Base-by-base conservation (phyloP, 2,888 invertebrate genomes). In the Lathronympha strigana region DNA sequence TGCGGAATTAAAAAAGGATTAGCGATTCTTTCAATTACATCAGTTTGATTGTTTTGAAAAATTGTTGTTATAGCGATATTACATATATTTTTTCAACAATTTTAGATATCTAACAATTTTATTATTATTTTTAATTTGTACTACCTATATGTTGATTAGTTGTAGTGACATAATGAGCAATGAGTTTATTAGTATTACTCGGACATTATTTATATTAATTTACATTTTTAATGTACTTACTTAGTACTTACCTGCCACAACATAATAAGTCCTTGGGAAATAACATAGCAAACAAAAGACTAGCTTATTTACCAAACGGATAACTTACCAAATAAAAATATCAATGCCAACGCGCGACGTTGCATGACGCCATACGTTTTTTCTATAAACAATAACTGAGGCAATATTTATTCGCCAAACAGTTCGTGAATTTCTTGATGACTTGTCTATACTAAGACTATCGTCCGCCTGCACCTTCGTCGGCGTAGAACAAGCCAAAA, bases 301-400 rank as follows among this genome's bases (percentile, higher is more conserved):
- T 6, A 49, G 40, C 6, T n/a, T 57, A 33, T 63, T 63, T 63
- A 43, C 57, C 15, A 23, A 38, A 19, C 51, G 51, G 58, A 60
- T 45, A 58, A 36, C 47, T 53, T 53, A 60, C 43, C 64, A 66
- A 66, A 66, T 61, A 61, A 66, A 60, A 53, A 33, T 60, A 38
- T n/a, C 31, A 47, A 61, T 53, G 23, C 40, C 47, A 38, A 33
- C 25, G 50, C 28, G 19, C 38, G 53, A 60, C 17, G 49, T 40
- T 50, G 63, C 43, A 58, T 40, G 23, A 54, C 61, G 40, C 66
- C 61, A 54, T 61, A 31, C 40, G 49, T 31, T 66, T 54, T 21
- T 61, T 61, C 53, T 54, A 60, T 66, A 66, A 61, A 66, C 54
- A 66, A 54, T 54, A 47, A 63, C 50, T 53, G 49, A 23, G 40